Percentiles rank a stretch among this genome's conserved stretches.
These are phyloP conservation scores for Oceanodroma leucorhoa DNA, from an alignment of 2,797 vertebrate genomes.

Conservation along the genomic window DNA sequence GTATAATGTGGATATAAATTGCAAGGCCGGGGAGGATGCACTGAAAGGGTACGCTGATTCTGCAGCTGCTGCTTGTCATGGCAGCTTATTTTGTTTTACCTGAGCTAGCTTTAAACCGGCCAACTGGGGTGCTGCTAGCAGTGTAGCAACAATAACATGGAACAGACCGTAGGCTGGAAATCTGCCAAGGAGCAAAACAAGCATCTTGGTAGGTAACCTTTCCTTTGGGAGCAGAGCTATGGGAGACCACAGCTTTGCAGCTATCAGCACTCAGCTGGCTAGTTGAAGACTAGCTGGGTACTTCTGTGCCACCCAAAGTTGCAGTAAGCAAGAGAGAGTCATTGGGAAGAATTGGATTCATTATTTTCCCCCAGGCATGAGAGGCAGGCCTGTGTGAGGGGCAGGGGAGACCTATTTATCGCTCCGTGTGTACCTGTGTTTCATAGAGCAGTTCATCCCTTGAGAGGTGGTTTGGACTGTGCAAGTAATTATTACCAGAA, in stretches of 20 bases:
- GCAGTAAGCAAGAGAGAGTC: neutral
- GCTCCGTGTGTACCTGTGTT: neutral
- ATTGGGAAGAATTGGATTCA: neutral
- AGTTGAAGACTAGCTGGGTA: neutral
- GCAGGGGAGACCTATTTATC: neutral
- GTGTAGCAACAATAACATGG: neutral
- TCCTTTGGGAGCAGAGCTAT: neutral
- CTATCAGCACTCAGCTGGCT: neutral
- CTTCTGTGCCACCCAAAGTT: neutral
- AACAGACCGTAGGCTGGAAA: neutral
- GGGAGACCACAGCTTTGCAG: neutral
- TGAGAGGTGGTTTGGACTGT: neutral
- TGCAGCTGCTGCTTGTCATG: neutral
- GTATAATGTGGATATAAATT: neutral
- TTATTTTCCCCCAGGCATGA: neutral
- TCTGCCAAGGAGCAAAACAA: neutral
- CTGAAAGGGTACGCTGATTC: neutral
- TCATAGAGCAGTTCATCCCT: neutral
- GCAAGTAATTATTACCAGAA: neutral
- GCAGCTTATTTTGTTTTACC: neutral
- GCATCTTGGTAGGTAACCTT: neutral
- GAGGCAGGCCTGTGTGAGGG: neutral
- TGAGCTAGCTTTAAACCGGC: neutral
- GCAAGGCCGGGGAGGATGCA: accelerated
- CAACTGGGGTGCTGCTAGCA: neutral